Evolutionary conservation across 2,888 invertebrate genomes (phyloP).

Genomic region (Scelioninae gen. 2): DNA sequence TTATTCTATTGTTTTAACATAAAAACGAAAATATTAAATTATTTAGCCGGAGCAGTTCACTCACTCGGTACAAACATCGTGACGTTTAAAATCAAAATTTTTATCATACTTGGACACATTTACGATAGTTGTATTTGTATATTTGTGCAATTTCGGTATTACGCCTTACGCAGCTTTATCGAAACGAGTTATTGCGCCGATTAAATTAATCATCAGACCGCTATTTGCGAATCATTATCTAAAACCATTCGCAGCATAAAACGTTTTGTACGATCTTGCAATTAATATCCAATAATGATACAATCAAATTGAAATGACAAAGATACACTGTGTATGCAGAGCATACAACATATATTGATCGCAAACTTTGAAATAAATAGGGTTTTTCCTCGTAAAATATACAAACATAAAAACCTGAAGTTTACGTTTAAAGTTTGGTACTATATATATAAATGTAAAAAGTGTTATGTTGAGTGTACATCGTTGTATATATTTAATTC

Average conservation of each 20-base stretch:
- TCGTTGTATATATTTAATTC: slow-evolving; percentile 28
- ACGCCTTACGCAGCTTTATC: slow-evolving; percentile 12
- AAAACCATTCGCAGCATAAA: not conserved
- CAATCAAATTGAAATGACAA: slow-evolving; percentile 4
- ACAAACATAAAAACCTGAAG: slow-evolving; percentile 1
- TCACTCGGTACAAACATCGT: too few species aligned
- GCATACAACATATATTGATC: not conserved
- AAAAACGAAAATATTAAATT: too few species aligned
- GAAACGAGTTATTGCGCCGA: slow-evolving; percentile 23
- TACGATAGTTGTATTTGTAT: not conserved
- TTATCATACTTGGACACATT: slow-evolving; percentile 3
- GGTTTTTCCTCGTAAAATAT: too few species aligned
- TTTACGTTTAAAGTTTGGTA: slow-evolving; percentile 23
- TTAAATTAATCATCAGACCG: slow-evolving; percentile 28
- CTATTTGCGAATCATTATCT: slow-evolving; percentile 11
- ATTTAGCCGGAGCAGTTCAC: too few species aligned
- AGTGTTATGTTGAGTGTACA: slow-evolving; percentile 1
- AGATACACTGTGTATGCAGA: not conserved
- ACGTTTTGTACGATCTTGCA: not conserved
- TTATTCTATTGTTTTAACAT: too few species aligned
- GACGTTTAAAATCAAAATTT: too few species aligned
- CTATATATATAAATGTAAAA: slow-evolving; percentile 12
- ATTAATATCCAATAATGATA: slow-evolving; percentile 19
- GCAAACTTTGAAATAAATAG: too few species aligned
- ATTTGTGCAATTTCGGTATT: not conserved